Conservation (phyloP, 2,888 invertebrate species). For the Pterobdella sp. region DNA sequence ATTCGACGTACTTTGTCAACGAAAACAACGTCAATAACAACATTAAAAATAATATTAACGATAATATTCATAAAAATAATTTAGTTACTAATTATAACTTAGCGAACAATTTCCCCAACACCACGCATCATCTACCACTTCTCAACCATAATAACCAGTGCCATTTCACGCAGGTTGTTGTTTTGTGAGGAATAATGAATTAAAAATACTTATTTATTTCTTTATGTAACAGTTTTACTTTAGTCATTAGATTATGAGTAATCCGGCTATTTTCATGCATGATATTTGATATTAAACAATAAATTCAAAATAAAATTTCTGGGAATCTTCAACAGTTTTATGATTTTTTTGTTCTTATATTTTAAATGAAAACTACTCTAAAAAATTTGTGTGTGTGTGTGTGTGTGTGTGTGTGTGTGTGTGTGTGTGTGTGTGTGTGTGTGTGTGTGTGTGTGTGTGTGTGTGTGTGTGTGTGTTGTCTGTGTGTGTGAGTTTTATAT, state of each 20-base stretch:
- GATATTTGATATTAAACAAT: no score
- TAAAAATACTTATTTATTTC: neutral
- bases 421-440: neutral
- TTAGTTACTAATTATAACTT: neutral
- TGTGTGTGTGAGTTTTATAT: neutral
- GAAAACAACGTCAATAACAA: conserved; percentile 13
- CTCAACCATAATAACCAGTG: no score
- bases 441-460: neutral
- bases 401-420: conserved; percentile 1
- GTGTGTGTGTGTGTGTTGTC: neutral
- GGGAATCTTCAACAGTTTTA: neutral
- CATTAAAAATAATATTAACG: neutral
- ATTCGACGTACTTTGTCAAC: neutral
- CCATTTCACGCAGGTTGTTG: no score
- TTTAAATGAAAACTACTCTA: neutral
- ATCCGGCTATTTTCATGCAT: neutral
- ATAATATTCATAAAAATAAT: neutral
- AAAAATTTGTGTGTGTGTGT: neutral
- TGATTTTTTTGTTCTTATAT: no score
- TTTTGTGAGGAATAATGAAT: no score
- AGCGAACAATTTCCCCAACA: conserved; percentile 7
- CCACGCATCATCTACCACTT: neutral
- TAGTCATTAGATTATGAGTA: neutral
- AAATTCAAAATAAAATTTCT: neutral
- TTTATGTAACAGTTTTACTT: neutral